Evolutionary conservation across 1,140 invertebrate species (phyloP), one percentile per base, ranked within the genome.

Genomic region (Cyclargus thomasi): DNA sequence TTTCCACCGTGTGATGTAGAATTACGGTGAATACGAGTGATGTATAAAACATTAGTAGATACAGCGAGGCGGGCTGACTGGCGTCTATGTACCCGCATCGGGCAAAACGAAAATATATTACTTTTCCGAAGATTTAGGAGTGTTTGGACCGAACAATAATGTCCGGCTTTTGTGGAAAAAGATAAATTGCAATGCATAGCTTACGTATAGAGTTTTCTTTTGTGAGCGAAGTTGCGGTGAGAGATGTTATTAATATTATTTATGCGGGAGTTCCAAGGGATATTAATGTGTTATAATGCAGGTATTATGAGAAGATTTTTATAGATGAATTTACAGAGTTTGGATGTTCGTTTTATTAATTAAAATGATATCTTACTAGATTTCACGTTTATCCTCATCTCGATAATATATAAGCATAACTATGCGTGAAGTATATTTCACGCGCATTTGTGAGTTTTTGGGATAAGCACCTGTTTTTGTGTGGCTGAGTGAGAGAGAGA

Each of bases 131-230:
- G 89, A 91, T 91, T 91, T 91, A 91, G 82, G 85, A 87, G 88
- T 89, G 87, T 91, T 91, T 91, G 88, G 90, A 91, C 89, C 90
- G 87, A 89, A 90, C 90, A 91, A 91, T 91, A 91, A 91, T 91
- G 90, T 91, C 90, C 88, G 82, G 89, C 90, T 91, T 91, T 91
- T 91, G 89, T 91, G 85, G 87, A 89, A 85, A 88, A 87, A 90
- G 90, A 91, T 88, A 91, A 82, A 91, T 91, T 86, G 86, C 85
- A 78, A 81, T 90, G 86, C 87, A 90, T 85, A 88, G 85, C 77
- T 86, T 89, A 86, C 81, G 83, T 80, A 78, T 80, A 72, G 77
- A 80, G 85, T 84, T 87, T 90, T 83, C 86, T 85, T 88, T 86
- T 86, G 82, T 88, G 75, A 77, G 75, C 84, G 73, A 82, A 85